Percentiles rank a stretch among this genome's conserved stretches.
Evolutionary conservation across 1,140 invertebrate species (phyloP).

Genomic region (Orchestia grillus): DNA sequence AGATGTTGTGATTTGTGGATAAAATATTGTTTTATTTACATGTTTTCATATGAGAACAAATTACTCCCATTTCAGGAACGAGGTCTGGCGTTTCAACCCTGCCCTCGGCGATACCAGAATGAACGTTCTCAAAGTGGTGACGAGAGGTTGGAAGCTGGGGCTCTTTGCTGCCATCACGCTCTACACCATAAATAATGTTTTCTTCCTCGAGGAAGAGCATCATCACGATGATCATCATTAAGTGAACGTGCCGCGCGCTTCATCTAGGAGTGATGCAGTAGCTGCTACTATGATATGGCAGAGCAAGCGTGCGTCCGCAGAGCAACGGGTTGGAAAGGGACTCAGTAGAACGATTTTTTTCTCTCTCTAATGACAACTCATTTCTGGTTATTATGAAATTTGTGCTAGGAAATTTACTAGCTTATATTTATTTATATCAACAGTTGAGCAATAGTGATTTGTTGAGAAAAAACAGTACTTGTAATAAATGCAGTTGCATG

Average conservation of each 20-base stretch:
- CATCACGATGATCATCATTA: conserved; percentile 71
- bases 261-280: background rate
- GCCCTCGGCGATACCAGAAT: conserved; percentile 72
- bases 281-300: background rate
- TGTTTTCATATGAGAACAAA: background rate
- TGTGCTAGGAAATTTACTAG: background rate
- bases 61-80: conserved; percentile 76
- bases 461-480: background rate
- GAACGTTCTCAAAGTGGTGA: conserved; percentile 71
- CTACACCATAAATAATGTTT: conserved; percentile 74
- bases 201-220: conserved; percentile 70
- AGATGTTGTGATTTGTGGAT: no score
- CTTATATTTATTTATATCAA: no score
- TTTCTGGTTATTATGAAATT: background rate
- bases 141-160: conserved; percentile 77
- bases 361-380: background rate
- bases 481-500: background rate
- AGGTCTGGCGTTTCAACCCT: conserved; percentile 81
- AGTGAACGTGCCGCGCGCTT: background rate
- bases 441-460: no score
- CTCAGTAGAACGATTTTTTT: background rate
- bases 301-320: background rate
- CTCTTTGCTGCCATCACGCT: conserved; percentile 78
- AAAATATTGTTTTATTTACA: background rate
- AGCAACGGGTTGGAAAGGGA: background rate